These are phyloP conservation scores for Crioceris asparagi DNA, from an alignment of 2,888 invertebrate genomes.

Conservation along the genomic window DNA sequence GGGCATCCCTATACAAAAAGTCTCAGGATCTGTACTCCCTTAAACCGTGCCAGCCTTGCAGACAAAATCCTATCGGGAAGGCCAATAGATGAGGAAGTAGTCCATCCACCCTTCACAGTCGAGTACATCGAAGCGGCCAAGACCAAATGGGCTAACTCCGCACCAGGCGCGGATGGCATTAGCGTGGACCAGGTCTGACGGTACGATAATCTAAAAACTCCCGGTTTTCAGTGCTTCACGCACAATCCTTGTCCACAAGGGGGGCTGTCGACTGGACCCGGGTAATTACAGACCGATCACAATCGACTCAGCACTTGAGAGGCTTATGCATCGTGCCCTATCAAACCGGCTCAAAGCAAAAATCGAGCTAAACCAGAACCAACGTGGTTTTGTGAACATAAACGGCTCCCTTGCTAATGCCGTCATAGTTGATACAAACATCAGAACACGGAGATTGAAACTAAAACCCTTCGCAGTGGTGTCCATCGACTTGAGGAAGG, in stretches of 20 bases:
- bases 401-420: slow-evolving; percentile 33
- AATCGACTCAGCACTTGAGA: slow-evolving; percentile 19
- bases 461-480: slow-evolving; percentile 6
- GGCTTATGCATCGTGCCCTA: slow-evolving; percentile 22
- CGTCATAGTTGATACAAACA: slow-evolving; percentile 21
- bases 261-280: slow-evolving; percentile 3
- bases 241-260: slow-evolving; percentile 1
- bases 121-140: slow-evolving; percentile 3
- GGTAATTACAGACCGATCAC: slow-evolving; percentile 26
- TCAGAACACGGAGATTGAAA: slow-evolving; percentile 1
- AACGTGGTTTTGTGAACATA: slow-evolving; percentile 26
- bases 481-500: slow-evolving; percentile 17
- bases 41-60: no score
- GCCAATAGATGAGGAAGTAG: background rate
- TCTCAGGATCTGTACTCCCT: no score
- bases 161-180: slow-evolving; percentile 3
- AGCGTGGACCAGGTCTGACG: background rate
- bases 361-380: slow-evolving; percentile 14
- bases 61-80: background rate
- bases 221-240: no score
- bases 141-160: slow-evolving; percentile 3
- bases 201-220: no score
- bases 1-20: no score
- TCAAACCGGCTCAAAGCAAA: slow-evolving; percentile 8
- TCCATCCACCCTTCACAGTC: background rate